A percentile compares a stretch with the other conserved stretches of the same genome.
Evolutionary conservation across 2,113 vertebrate genomes (phyloP).

Genomic region (Carassius carassius): DNA sequence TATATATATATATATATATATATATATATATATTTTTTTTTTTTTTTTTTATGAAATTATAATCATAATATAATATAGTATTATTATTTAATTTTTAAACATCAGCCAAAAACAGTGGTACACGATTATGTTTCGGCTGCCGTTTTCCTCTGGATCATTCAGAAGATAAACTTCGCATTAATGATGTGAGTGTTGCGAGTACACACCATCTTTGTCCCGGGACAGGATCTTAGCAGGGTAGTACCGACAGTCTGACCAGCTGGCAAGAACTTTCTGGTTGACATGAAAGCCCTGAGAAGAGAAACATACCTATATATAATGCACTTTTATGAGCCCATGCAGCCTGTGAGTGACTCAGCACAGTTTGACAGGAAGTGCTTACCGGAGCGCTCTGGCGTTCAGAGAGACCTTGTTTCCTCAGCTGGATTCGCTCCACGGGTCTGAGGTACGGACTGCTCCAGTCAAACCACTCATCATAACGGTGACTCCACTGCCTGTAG

Average conservation of each 20-base stretch:
- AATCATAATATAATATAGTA: no score
- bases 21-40: no score
- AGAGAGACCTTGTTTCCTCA: constrained; percentile 87
- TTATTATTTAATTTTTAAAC: neutral
- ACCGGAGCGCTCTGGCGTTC: constrained; percentile 83
- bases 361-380: constrained; percentile 66
- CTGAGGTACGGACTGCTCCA: constrained; percentile 92
- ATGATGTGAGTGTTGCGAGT: neutral
- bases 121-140: neutral
- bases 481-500: constrained; percentile 95
- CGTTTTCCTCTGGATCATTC: no score
- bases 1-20: no score
- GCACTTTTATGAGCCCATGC: neutral
- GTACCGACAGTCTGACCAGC: constrained; percentile 98
- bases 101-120: neutral
- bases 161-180: neutral
- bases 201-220: constrained; percentile 93
- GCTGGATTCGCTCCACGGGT: constrained; percentile 90
- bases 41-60: no score
- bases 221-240: constrained; percentile 94
- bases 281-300: constrained; percentile 83
- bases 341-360: constrained; percentile 3
- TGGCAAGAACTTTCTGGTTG: constrained; percentile 91
- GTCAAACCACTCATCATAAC: constrained; percentile 95
- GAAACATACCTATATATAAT: neutral